Percentiles rank a stretch among this genome's conserved stretches.
Evolutionary conservation across 2,888 invertebrate species (phyloP).

Genomic region (Tyria jacobaeae): DNA sequence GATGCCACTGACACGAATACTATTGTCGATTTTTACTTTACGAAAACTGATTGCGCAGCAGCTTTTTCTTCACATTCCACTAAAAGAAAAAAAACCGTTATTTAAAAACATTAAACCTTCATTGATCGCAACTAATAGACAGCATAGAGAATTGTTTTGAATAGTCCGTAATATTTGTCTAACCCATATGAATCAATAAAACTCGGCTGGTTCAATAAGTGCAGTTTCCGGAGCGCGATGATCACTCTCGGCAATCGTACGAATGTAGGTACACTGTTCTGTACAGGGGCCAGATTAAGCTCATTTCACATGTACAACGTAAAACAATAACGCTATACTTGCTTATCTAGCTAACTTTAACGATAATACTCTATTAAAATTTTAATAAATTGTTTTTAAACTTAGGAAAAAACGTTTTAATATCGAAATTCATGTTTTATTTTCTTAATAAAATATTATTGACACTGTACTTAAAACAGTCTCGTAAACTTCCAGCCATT

Average conservation of each 20-base stretch:
- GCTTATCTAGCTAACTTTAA: neutral
- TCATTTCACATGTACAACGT: constrained; percentile 7
- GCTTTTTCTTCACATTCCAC: too few relatives aligned
- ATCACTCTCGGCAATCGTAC: constrained; percentile 25
- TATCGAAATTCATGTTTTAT: too few relatives aligned
- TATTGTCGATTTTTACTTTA: too few relatives aligned
- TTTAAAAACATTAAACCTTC: too few relatives aligned
- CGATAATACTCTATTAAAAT: neutral
- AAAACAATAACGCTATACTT: neutral
- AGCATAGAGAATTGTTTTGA: neutral
- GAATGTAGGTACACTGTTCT: constrained; percentile 18
- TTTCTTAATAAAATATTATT: too few relatives aligned
- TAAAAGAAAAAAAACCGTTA: too few relatives aligned
- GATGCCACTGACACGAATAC: too few relatives aligned
- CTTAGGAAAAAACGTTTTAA: neutral
- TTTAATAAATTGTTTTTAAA: neutral
- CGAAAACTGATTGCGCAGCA: too few relatives aligned
- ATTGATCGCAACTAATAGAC: neutral
- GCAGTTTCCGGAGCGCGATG: constrained; percentile 47
- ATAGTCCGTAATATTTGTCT: neutral
- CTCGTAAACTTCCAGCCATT: too few relatives aligned
- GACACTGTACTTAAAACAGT: too few relatives aligned
- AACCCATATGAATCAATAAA: constrained; percentile 31
- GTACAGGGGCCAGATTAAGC: constrained; percentile 21
- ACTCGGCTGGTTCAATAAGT: constrained; percentile 43